A percentile compares a stretch with the other conserved stretches of the same genome.
Conservation (phyloP, 2,113 vertebrate species). For the Tor tambroides region DNA sequence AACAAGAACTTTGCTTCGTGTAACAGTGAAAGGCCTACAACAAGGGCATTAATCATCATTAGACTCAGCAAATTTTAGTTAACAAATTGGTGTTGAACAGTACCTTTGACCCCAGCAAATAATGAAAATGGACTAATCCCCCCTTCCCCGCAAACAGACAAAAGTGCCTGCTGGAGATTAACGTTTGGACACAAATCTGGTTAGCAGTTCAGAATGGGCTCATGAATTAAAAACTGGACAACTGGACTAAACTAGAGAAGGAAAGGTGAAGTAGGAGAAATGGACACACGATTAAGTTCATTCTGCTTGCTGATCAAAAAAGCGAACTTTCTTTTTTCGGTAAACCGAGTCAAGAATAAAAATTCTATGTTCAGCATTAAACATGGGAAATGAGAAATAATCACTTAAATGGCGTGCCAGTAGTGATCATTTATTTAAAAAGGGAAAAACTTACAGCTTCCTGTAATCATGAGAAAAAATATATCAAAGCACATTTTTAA, state of each 20-base stretch:
- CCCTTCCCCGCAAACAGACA: not conserved
- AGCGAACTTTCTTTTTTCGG: not conserved
- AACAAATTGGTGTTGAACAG: slow-evolving; percentile 66
- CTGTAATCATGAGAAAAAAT: not conserved
- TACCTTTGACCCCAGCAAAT: slow-evolving; percentile 62
- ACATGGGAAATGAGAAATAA: no score
- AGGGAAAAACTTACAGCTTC: not conserved
- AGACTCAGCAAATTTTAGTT: slow-evolving; percentile 61
- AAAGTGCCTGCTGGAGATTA: slow-evolving; percentile 64
- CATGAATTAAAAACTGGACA: slow-evolving; percentile 16
- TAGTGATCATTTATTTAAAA: not conserved
- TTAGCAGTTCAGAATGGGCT: slow-evolving; percentile 51
- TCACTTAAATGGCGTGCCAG: no score
- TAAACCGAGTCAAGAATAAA: no score
- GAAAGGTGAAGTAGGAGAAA: slow-evolving; percentile 10
- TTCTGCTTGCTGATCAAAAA: not conserved
- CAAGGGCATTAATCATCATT: slow-evolving; percentile 68
- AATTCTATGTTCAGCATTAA: no score
- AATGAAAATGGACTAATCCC: slow-evolving; percentile 70
- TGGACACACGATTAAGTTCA: slow-evolving; percentile 39
- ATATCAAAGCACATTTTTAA: not conserved
- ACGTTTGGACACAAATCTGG: slow-evolving; percentile 63
- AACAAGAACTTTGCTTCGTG: slow-evolving; percentile 34
- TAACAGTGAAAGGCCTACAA: slow-evolving; percentile 27
- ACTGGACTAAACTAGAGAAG: not conserved